Evolutionary conservation across 2,888 invertebrate species (phyloP).

Genomic region (Ypsolopha sequella): DNA sequence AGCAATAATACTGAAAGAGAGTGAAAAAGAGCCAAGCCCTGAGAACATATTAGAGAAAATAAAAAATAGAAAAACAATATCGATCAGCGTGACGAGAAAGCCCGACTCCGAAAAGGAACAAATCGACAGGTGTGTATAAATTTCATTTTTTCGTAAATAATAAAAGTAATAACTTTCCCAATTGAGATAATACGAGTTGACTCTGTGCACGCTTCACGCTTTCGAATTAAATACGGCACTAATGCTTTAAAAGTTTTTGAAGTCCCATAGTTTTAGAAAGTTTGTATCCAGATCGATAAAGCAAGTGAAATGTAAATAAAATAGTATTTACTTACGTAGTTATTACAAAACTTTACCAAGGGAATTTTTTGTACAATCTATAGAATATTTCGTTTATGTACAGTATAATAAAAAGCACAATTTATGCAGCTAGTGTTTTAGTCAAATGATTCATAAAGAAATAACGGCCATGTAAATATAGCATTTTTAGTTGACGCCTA

Average conservation of each 20-base stretch:
- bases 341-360: not conserved
- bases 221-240: conserved; percentile 59
- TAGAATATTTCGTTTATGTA: no score
- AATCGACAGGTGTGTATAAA: conserved; percentile 61
- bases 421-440: no score
- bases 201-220: conserved; percentile 67
- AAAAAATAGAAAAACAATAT: conserved; percentile 60
- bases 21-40: conserved; percentile 61
- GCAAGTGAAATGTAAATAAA: not conserved
- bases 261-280: conserved; percentile 10
- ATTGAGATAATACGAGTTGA: conserved; percentile 46
- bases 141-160: conserved; percentile 52
- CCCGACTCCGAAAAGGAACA: conserved; percentile 52
- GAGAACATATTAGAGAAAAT: conserved; percentile 66
- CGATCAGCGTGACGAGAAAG: conserved; percentile 61
- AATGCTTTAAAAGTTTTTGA: conserved; percentile 53
- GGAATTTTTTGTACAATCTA: no score
- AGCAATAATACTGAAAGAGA: conserved; percentile 62
- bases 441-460: not conserved
- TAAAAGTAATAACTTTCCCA: conserved; percentile 49
- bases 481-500: not conserved
- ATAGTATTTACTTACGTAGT: not conserved
- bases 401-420: no score
- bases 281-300: not conserved
- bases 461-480: not conserved